A percentile compares a stretch with the other conserved stretches of the same genome.
Evolutionary conservation across 2,113 vertebrate genomes (phyloP).

Genomic region (Petromus typicus): DNA sequence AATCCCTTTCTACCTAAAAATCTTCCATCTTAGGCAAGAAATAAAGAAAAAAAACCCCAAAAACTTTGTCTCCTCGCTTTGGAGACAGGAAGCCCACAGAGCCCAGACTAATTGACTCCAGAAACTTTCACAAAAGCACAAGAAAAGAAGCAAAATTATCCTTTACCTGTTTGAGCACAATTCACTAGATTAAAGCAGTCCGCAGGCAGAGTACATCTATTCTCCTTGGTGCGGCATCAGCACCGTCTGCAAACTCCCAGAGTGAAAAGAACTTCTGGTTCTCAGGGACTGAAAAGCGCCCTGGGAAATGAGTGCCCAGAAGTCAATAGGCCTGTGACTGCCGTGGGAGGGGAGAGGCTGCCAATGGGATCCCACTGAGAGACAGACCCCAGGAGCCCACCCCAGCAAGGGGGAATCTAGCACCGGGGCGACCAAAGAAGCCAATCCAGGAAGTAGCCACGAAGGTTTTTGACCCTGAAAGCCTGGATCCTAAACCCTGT

Average conservation of each 20-base stretch:
- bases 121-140: slow-evolving; percentile 48
- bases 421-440: slow-evolving; percentile 26
- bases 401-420: neutral
- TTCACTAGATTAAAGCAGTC: slow-evolving; percentile 33
- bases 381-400: slow-evolving; percentile 42
- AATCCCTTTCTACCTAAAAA: neutral
- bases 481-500: slow-evolving; percentile 29
- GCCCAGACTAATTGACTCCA: slow-evolving; percentile 8
- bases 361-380: slow-evolving; percentile 54
- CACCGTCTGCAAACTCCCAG: slow-evolving; percentile 23
- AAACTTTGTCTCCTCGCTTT: neutral
- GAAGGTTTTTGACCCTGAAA: slow-evolving; percentile 58
- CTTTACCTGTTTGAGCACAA: slow-evolving; percentile 58
- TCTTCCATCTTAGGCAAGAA: slow-evolving; percentile 40
- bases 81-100: neutral
- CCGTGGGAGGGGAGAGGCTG: slow-evolving; percentile 10
- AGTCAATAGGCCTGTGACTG: slow-evolving; percentile 48
- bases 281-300: slow-evolving; percentile 55
- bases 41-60: neutral
- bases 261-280: slow-evolving; percentile 65
- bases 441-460: slow-evolving; percentile 50
- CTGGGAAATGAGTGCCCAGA: slow-evolving; percentile 65
- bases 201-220: slow-evolving; percentile 48
- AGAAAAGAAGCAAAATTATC: slow-evolving; percentile 55
- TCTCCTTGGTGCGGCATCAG: neutral